Conservation (phyloP, 2,113 vertebrate species). For the Sceloporus tristichus region DNA sequence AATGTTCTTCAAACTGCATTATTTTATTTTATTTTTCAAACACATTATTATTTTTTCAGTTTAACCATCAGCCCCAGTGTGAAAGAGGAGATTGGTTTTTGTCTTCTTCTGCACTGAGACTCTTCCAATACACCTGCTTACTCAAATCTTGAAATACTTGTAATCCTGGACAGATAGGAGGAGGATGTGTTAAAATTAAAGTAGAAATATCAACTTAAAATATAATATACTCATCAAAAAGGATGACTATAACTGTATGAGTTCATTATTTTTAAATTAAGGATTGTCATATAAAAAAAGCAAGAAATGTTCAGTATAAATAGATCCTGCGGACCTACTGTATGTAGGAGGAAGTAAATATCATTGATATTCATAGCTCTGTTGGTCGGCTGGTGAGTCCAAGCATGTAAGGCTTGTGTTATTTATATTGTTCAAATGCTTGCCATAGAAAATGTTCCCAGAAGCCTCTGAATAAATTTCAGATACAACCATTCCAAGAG, state of each 20-base stretch:
- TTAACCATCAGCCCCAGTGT: background rate
- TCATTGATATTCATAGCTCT: constrained; percentile 16
- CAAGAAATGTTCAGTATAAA: background rate
- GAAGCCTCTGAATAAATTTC: constrained; percentile 19
- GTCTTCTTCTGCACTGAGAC: no score
- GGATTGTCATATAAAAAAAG: background rate
- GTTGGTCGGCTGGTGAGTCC: constrained; percentile 3
- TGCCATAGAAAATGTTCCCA: constrained; percentile 12
- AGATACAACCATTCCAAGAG: background rate
- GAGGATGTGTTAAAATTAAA: background rate
- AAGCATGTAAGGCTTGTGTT: constrained; percentile 17
- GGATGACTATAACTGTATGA: background rate
- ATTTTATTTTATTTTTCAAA: no score
- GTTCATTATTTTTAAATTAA: constrained; percentile 12
- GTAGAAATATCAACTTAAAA: background rate
- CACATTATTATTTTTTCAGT: background rate
- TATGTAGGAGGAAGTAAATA: constrained; percentile 7
- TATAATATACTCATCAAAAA: background rate
- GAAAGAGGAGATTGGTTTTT: background rate
- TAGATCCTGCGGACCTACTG: background rate
- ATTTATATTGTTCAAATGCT: constrained; percentile 10
- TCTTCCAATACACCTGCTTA: no score
- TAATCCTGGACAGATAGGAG: background rate
- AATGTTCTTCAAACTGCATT: no score
- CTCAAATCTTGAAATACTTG: background rate